Percentiles rank a stretch among this genome's conserved stretches.
Evolutionary conservation across 2,113 vertebrate genomes (phyloP).

Genomic region (Mustela nigripes): DNA sequence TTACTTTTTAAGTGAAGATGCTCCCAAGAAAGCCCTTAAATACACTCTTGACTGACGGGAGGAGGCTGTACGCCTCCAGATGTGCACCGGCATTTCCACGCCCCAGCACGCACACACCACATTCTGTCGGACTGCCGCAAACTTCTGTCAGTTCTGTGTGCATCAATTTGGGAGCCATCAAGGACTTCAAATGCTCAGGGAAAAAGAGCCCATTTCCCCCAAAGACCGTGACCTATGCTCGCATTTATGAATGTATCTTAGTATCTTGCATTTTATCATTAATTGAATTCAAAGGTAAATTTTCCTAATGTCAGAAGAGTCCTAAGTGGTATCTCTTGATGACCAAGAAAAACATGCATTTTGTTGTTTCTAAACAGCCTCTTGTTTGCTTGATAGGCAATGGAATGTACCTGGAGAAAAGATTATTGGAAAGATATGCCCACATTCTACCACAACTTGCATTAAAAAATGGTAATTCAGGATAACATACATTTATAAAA

Average conservation of each 20-base stretch:
- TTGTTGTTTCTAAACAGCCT: constrained; percentile 25
- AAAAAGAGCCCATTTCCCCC: not conserved
- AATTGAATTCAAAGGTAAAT: constrained; percentile 52
- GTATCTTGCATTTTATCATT: not conserved
- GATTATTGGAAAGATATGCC: not conserved
- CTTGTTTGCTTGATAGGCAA: not conserved
- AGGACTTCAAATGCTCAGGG: not conserved
- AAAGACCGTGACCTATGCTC: not conserved
- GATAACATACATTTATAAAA: not conserved
- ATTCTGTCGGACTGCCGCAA: not conserved
- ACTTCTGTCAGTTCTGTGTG: not conserved
- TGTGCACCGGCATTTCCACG: not conserved
- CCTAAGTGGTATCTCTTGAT: constrained; percentile 23
- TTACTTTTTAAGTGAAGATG: constrained; percentile 51
- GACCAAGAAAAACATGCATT: not conserved
- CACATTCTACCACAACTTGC: not conserved
- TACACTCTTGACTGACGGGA: not conserved
- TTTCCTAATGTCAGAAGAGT: constrained; percentile 15
- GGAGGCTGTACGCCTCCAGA: too few relatives aligned
- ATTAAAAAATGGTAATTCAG: not conserved
- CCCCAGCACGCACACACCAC: too few relatives aligned
- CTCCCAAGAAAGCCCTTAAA: constrained; percentile 8
- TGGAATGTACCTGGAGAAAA: constrained; percentile 36
- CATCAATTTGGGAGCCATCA: not conserved
- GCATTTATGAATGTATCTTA: not conserved